These are phyloP conservation scores for Hemiscyllium ocellatum DNA, from an alignment of 2,113 vertebrate species.

Conservation along the genomic window DNA sequence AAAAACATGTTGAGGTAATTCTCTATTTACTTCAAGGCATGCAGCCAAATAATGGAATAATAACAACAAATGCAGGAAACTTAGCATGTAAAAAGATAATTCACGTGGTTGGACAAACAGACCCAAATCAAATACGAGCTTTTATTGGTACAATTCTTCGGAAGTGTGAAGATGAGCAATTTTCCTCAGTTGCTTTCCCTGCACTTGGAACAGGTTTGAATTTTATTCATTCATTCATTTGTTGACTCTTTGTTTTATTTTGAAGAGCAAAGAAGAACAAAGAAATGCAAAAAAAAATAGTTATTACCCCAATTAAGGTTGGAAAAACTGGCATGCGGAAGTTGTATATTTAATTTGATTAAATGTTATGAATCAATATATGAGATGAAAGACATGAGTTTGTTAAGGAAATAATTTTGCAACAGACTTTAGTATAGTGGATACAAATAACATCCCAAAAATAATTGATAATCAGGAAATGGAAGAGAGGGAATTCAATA, in stretches of 20 bases:
- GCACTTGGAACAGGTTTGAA: slow-evolving; percentile 82
- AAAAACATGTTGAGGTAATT: not conserved
- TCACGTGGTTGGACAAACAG: slow-evolving; percentile 56
- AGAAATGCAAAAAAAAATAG: not conserved
- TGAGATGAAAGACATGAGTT: no score
- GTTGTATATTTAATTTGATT: not conserved
- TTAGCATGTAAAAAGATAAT: slow-evolving; percentile 74
- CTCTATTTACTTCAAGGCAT: slow-evolving; percentile 54
- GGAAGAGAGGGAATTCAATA: no score
- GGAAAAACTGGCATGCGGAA: no score
- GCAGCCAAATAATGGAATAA: slow-evolving; percentile 48
- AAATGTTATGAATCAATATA: not conserved
- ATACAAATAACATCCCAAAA: no score
- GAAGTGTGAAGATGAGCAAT: slow-evolving; percentile 55
- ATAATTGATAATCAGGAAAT: no score
- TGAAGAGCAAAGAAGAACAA: not conserved
- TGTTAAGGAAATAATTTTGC: no score
- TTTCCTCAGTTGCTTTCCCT: slow-evolving; percentile 71
- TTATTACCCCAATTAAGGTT: not conserved
- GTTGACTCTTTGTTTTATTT: not conserved
- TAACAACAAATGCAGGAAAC: slow-evolving; percentile 67
- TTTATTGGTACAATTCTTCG: slow-evolving; percentile 55
- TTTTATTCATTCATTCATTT: not conserved
- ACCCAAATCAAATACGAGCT: slow-evolving; percentile 47
- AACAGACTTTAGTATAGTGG: no score